Conservation (phyloP, 2,797 vertebrate genomes). For the Pogoniulus pusillus region DNA sequence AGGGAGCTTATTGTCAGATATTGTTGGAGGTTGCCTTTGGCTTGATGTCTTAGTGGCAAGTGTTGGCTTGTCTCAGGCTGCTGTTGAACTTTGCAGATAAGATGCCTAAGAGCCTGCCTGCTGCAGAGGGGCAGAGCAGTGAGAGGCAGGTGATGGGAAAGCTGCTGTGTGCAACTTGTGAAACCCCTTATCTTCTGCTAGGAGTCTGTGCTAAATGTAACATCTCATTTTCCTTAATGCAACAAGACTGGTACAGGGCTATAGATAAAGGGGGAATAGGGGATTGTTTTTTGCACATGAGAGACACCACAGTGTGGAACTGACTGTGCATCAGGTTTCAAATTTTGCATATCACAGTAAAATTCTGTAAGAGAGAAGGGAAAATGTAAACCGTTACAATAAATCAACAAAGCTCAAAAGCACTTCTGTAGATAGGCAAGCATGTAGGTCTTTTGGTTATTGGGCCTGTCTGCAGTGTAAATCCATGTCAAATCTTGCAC, state of each 20-base stretch:
- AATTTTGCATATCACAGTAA: background rate
- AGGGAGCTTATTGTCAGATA: background rate
- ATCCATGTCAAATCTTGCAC: background rate
- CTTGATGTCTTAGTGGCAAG: background rate
- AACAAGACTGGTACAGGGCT: background rate
- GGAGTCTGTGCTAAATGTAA: background rate
- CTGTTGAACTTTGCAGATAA: background rate
- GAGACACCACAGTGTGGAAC: background rate
- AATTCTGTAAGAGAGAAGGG: background rate
- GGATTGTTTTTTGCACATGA: background rate
- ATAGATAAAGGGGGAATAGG: background rate
- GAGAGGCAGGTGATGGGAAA: background rate
- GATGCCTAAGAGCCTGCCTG: background rate
- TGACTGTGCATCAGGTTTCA: background rate
- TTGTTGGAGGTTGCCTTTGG: background rate
- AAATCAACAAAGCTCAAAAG: background rate
- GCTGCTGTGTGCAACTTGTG: background rate
- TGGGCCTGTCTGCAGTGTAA: background rate
- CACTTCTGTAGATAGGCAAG: fast-evolving
- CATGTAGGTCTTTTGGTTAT: background rate
- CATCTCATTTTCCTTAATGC: background rate
- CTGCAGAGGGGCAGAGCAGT: background rate
- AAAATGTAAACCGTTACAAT: background rate
- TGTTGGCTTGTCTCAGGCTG: background rate
- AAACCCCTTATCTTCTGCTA: background rate